Base-by-base conservation (phyloP, 2,888 invertebrate genomes). In the Tetanocera ferruginea region DNA sequence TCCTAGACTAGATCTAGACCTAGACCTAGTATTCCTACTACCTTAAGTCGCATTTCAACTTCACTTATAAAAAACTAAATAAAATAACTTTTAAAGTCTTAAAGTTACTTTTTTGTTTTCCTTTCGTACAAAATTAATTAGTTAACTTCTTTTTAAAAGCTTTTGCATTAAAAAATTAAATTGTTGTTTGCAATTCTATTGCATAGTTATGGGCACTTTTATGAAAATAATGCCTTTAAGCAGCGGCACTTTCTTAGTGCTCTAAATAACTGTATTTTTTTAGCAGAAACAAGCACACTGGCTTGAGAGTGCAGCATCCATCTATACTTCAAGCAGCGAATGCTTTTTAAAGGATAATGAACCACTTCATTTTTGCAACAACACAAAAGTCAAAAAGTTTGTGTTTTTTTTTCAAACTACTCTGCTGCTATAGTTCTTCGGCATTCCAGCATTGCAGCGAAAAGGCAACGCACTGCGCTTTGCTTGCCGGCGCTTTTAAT, bases 321-420 rank as follows among this genome's bases (percentile, higher is more conserved):
- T 43, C 11, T 14, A 43, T 43, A 1, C 8, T 43, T 43, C 43
- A 14, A n/a, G 57, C 23, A 9, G 57, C 25, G 28, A 60, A 60
- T 4, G 23, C 25, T 28, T 23, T 60, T 60, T 60, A 60, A 25
- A 25, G 57, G 57, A 60, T 60, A 60, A 60, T 60, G 28, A 60
- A 60, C 57, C 57, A 60, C 57, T 60, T 23, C 57, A 60, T 28
- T 60, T 11, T 23, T 25, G 57, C 57, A 60, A 19, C 57, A 60
- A 60, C 11, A 28, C 25, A 23, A 25, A 55, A 55, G 55, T 23
- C 55, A 23, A n/a, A n/a, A 23, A n/a, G 55, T 3, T 43, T 37
- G 23, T 25, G 3, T 19, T 28, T 23, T 57, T 19, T n/a, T 19
- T 60, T 14, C 23, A 4, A 25, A 9, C 19, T 6, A 3, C 23